Evolutionary conservation across 1,140 invertebrate species (phyloP).

Genomic region (Musca vetustissima): DNA sequence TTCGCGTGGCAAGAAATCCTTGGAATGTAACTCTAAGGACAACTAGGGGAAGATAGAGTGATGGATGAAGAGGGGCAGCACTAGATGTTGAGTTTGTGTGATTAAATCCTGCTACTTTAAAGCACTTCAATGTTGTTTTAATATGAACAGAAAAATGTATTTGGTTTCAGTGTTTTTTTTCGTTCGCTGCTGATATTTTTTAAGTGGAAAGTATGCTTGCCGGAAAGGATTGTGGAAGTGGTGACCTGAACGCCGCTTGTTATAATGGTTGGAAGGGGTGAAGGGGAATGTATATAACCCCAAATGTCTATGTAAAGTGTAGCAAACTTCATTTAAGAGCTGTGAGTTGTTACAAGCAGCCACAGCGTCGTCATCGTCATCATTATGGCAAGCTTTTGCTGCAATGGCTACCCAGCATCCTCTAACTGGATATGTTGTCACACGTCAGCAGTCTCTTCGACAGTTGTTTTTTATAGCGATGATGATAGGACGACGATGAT

Average conservation of each 20-base stretch:
- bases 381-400: background rate
- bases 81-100: background rate
- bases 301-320: background rate
- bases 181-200: too few relatives aligned
- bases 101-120: conserved; percentile 22
- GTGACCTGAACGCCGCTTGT: background rate
- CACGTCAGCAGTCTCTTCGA: background rate
- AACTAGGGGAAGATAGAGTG: background rate
- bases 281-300: background rate
- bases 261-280: background rate
- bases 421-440: too few relatives aligned
- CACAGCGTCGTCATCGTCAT: background rate
- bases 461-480: too few relatives aligned
- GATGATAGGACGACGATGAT: background rate
- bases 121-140: conserved; percentile 14
- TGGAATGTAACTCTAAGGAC: background rate
- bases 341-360: conserved; percentile 13
- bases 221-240: conserved; percentile 1
- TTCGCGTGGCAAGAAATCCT: background rate
- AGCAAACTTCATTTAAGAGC: conserved; percentile 19
- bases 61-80: background rate
- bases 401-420: too few relatives aligned
- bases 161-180: too few relatives aligned
- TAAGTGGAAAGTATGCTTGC: too few relatives aligned
- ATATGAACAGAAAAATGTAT: too few relatives aligned